These are phyloP conservation scores for Phyllotis vaccarum DNA, from an alignment of 2,797 vertebrate genomes.

Conservation along the genomic window DNA sequence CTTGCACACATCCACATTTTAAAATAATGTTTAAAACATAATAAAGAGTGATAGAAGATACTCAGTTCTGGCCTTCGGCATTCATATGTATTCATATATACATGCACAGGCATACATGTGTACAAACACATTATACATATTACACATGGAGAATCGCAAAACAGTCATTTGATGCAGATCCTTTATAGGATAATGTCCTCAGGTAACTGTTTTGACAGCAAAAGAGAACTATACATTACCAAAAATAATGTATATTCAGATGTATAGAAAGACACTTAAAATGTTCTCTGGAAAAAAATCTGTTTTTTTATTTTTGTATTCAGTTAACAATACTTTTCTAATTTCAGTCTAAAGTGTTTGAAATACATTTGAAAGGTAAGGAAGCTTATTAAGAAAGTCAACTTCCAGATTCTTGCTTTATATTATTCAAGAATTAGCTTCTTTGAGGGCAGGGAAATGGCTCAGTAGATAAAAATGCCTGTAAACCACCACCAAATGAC, in stretches of 20 bases:
- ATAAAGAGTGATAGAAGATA: neutral
- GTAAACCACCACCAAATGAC: neutral
- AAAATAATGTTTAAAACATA: neutral
- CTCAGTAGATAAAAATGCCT: neutral
- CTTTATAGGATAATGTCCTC: neutral
- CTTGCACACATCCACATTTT: neutral
- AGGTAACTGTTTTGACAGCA: neutral
- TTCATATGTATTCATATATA: neutral
- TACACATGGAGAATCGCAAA: neutral
- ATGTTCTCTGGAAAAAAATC: conserved; percentile 35
- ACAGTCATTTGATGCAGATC: neutral
- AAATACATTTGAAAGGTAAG: conserved; percentile 26
- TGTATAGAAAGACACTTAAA: neutral
- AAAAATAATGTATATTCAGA: neutral
- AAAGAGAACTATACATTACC: neutral
- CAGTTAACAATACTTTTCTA: neutral
- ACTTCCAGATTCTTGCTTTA: neutral
- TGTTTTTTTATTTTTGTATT: neutral
- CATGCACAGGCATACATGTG: neutral
- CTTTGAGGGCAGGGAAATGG: neutral
- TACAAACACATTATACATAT: neutral
- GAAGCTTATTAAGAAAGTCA: neutral
- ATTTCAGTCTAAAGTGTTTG: conserved; percentile 6
- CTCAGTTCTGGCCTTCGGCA: too few relatives aligned
- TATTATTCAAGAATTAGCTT: neutral